These are phyloP conservation scores for Cremastinae sp. DNA, from an alignment of 2,888 invertebrate genomes.

Conservation along the genomic window DNA sequence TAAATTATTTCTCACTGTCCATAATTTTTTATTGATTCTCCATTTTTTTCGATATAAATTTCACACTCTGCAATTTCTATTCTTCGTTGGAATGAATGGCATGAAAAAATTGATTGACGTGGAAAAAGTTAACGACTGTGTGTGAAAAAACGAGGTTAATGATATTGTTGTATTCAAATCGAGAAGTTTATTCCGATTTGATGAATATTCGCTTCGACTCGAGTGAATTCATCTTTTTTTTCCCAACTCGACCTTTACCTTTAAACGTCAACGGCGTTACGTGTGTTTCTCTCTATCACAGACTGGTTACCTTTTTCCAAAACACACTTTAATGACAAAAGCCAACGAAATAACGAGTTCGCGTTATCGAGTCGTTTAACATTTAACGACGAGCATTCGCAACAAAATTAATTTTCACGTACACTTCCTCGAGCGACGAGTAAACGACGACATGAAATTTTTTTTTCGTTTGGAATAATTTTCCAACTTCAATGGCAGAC, in stretches of 20 bases:
- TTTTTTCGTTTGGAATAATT: too few species aligned
- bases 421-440: too few species aligned
- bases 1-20: too few species aligned
- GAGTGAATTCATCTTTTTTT: background rate
- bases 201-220: conserved; percentile 4
- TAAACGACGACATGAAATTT: too few species aligned
- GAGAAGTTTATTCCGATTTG: background rate
- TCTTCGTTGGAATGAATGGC: too few species aligned
- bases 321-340: conserved; percentile 19
- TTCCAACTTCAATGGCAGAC: too few species aligned
- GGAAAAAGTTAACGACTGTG: background rate
- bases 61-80: too few species aligned
- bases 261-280: background rate
- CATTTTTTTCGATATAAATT: too few species aligned
- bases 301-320: background rate
- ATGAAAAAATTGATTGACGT: background rate
- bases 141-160: background rate
- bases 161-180: background rate
- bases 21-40: too few species aligned
- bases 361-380: conserved; percentile 20
- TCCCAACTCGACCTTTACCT: background rate
- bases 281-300: background rate
- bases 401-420: too few species aligned
- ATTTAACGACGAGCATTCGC: too few species aligned
- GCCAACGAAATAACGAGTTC: conserved; percentile 30